These are phyloP conservation scores for Tarsius wallacei DNA, from an alignment of 2,797 vertebrate species.

Conservation along the genomic window DNA sequence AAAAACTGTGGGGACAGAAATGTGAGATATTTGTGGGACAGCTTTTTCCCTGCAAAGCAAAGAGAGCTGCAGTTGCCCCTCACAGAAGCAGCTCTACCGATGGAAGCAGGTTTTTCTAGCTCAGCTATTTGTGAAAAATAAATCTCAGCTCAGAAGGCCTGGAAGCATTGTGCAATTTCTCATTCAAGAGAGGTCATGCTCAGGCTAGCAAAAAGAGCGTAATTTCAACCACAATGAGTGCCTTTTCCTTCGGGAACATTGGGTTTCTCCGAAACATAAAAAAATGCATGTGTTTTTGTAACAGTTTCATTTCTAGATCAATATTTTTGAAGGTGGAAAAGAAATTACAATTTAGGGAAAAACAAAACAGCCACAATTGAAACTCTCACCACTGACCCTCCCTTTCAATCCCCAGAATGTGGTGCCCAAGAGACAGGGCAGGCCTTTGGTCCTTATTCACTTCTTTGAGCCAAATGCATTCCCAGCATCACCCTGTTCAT, in stretches of 20 bases:
- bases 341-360: background rate
- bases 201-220: background rate
- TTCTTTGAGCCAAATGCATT: background rate
- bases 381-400: fast-evolving
- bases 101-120: slow-evolving; percentile 20
- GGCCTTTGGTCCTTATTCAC: background rate
- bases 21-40: fast-evolving
- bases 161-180: background rate
- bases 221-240: background rate
- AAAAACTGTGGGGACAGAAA: fast-evolving
- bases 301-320: background rate
- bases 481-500: fast-evolving
- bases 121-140: slow-evolving; percentile 7
- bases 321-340: slow-evolving; percentile 2
- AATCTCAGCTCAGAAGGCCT: background rate
- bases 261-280: background rate
- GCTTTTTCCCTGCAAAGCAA: fast-evolving
- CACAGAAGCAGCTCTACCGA: fast-evolving
- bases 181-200: background rate
- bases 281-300: background rate
- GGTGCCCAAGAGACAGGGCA: fast-evolving
- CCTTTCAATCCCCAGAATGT: background rate
- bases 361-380: background rate
- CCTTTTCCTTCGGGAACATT: background rate
- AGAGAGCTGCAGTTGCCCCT: fast-evolving